Evolutionary conservation across 2,888 invertebrate genomes (phyloP).

Genomic region (Apocheima hispidaria): DNA sequence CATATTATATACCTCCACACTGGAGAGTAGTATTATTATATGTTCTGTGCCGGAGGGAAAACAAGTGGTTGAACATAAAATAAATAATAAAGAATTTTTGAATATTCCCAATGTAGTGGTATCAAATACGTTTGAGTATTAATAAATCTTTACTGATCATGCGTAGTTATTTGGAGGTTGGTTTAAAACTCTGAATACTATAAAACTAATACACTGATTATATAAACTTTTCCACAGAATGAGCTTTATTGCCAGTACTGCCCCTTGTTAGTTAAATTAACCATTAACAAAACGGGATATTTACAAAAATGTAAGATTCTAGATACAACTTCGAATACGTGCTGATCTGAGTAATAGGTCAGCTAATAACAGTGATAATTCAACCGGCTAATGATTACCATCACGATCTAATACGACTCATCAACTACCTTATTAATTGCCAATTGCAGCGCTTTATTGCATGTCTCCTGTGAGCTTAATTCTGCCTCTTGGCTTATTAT

Average conservation of each 20-base stretch:
- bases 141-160: constrained; percentile 18
- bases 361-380: constrained; percentile 27
- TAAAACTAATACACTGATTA: too few species aligned
- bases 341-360: constrained; percentile 17
- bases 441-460: constrained; percentile 45
- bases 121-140: constrained; percentile 5
- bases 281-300: background rate
- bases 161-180: constrained; percentile 22
- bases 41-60: too few species aligned
- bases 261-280: too few species aligned
- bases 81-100: too few species aligned
- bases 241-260: background rate
- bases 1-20: too few species aligned
- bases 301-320: background rate
- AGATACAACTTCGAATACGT: background rate
- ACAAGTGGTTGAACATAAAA: too few species aligned
- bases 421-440: constrained; percentile 37
- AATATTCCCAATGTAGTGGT: too few species aligned
- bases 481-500: constrained; percentile 47
- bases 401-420: constrained; percentile 23
- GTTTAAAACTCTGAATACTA: background rate
- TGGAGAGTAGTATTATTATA: too few species aligned
- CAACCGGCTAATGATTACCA: constrained; percentile 25
- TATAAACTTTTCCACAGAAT: background rate
- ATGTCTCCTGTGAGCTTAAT: constrained; percentile 42